phyloP scores from a whole-genome alignment of 1,140 invertebrate species.

The Pseudomyrmex dendroicus region DNA sequence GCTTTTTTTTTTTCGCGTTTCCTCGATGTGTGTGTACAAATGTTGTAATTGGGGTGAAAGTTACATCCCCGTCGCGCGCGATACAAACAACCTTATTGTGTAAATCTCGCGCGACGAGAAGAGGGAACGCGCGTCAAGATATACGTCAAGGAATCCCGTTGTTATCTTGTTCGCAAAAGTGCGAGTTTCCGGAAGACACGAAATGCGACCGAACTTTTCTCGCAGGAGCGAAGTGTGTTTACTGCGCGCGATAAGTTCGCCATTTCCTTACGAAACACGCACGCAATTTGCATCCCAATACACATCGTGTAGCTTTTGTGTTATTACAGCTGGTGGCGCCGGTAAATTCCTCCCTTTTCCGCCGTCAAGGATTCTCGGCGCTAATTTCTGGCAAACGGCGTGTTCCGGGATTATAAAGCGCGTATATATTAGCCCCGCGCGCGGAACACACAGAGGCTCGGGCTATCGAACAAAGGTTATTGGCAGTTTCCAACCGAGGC shows the following conservation, averaged over 20 bases:
- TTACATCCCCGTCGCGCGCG: neutral
- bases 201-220: neutral
- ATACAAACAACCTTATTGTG: neutral
- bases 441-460: too few relatives aligned
- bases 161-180: neutral
- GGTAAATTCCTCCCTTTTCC: too few relatives aligned
- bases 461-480: constrained; percentile 35
- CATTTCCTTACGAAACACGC: neutral
- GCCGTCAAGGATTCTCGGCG: neutral
- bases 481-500: constrained; percentile 13
- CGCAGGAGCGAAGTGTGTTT: neutral
- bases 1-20: too few relatives aligned
- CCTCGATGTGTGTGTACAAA: too few relatives aligned
- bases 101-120: neutral
- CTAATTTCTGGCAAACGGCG: constrained; percentile 6
- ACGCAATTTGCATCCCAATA: neutral
- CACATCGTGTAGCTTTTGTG: neutral
- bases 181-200: neutral
- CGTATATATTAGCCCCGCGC: constrained; percentile 6
- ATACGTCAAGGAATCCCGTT: neutral
- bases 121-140: neutral
- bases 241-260: neutral
- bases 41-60: constrained; percentile 18
- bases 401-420: neutral
- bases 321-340: constrained; percentile 11